Base-by-base conservation (phyloP, 2,113 vertebrate genomes). In the Ochotona curzoniae region DNA sequence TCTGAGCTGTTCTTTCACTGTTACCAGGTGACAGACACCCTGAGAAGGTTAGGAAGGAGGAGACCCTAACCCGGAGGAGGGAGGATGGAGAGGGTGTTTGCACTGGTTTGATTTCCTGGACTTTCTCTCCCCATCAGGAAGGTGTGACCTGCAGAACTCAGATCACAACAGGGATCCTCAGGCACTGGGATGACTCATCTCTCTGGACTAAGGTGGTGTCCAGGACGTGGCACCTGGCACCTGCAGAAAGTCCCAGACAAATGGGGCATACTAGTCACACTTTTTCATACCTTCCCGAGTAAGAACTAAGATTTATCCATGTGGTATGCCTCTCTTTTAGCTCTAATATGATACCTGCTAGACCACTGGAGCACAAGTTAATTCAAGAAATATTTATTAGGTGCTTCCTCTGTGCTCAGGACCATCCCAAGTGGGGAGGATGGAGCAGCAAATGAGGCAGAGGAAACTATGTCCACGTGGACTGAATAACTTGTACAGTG, bases 31-130 rank as follows among this genome's bases (percentile, higher is more conserved):
- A 47, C 30, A 69, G 25, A 1, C 17, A 8, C 21, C 5, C 14
- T 15, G 7, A 30, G 14, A 15, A n/a, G 23, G n/a, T 13, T 25
- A 2, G 23, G 26, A 20, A 30, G 28, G 38, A 8, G 20, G 5
- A 38, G 21, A 4, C n/a, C 6, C 0, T 4, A 35, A 5, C 51
- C 44, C 7, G 6, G 30, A 51, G n/a, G 30, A 32, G 20, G 4
- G 25, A 79, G 18, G 3, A 20, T 73, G 35, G 12, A 61, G 30
- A 63, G 28, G 10, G 8, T n/a, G 38, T 61, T 30, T n/a, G 21
- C 14, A n/a, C 69, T 11, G n/a, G 14, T 4, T 8, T 35, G 87
- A 71, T 64, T 83, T 60, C 66, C 78, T 66, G 4, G n/a, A 17
- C 23, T 20, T 66, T 8, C 5, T 0, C 28, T 47, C 54, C 23